Base-by-base conservation (phyloP, 2,797 vertebrate genomes). In the Rallus crepitans region DNA sequence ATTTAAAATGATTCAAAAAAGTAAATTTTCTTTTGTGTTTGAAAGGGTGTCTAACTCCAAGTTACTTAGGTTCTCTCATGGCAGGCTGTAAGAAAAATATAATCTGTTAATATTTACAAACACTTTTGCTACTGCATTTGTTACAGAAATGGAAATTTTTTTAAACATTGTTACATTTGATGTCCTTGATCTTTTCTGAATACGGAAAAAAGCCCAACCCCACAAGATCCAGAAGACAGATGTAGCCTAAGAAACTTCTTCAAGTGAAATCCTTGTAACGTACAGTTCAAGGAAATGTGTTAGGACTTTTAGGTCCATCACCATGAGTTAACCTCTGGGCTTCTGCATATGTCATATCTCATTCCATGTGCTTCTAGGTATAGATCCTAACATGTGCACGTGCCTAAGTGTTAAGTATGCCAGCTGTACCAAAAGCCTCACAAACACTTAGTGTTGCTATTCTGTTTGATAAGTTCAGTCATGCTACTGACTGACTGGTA, bases 141-240 rank as follows among this genome's bases (percentile, higher is more conserved):
- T 59, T 87, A 42, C 52, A 93, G 47, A 89, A 91, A 82, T 56
- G 19, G 42, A 82, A 94, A 77, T 37, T 82, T 68, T 70, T 61
- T 4, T 0, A 70, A 87, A 71, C 1, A 1, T 23, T 82, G 52
- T 37, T 68, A 33, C 19, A 33, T 69, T 87, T 76, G 4, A 37
- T 60, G 21, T 31, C 42, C 64, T 87, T 81, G n/a, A 47, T 94
- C 31, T 56, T 89, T 76, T 85, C 63, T 66, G 42, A 64, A 35
- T 56, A 52, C 6, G 15, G 35, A 11, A 18, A 76, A 55, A 68
- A 3, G 9, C 42, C 42, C 0, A 47, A 23, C 8, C 7, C 12
- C 19, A 19, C 16, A 39, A 64, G 33, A 45, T 30, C 2, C 27
- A 83, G 23, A 72, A 76, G 33, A 55, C 6, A 87, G 28, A 14